Evolutionary conservation across 2,113 vertebrate species (phyloP), one percentile per base, ranked within the genome.

Genomic region (Triplophysa rosa): DNA sequence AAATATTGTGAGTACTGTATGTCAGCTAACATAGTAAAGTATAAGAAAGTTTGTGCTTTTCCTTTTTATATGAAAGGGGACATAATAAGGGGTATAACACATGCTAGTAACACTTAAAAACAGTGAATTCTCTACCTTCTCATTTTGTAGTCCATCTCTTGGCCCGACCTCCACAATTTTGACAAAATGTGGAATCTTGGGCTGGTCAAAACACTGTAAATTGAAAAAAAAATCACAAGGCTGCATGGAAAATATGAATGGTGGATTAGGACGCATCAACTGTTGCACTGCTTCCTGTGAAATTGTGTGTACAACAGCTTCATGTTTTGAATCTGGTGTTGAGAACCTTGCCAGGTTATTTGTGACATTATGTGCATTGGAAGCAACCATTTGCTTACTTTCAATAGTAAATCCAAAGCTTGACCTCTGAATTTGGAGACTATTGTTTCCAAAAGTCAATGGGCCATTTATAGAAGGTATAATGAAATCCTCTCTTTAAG

Each of bases 91-190:
- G 33, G 33, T 8, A 56, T 19, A 56, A 17, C 9, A 40, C 29
- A 68, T 19, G 10, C 49, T 33, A 2, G 23, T 54, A 33, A 17
- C 24, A 12, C 3, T 49, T 49, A 19, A 42, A 8, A 29, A 45
- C 12, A 3, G 24, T 19, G n/a, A 67, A 67, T 49, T n/a, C 84
- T 8, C 16, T 94, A 98, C 97, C 94, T 95, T 97, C 91, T 98
- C 97, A 91, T 98, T 98, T 88, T 99, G 97, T 84, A 98, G 91
- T 80, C 96, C 96, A 88, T 98, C 97, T 85, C 97, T 93, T 16
- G 97, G 97, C 62, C 96, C 97, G 85, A 98, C 97, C 94, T 98
- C 96, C 69, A 99, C 95, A 82, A 98, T 94, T 92, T 97, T 99
- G 68, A 99, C 90, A 90, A 93, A 94, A 26, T 94, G 88, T 84